Conservation (phyloP, 2,888 invertebrate species). For the Leptarthrus brevirostris region DNA sequence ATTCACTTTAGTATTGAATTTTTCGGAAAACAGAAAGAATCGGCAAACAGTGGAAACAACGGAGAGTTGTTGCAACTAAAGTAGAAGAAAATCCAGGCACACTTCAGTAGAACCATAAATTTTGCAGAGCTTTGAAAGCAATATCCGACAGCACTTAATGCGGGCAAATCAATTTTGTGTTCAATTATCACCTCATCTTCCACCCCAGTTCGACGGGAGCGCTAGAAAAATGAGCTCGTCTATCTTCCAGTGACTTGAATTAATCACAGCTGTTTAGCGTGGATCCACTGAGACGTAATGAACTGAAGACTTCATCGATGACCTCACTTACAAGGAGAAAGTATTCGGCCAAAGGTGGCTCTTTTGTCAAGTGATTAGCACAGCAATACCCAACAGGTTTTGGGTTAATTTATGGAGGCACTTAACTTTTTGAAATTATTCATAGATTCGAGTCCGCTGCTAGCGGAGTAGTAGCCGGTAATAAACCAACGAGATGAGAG, state of each 20-base stretch:
- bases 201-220: background rate
- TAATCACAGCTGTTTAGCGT: background rate
- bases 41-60: background rate
- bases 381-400: background rate
- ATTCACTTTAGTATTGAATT: background rate
- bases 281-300: slow-evolving; percentile 4
- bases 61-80: background rate
- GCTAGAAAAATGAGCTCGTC: background rate
- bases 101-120: background rate
- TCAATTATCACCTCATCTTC: slow-evolving; percentile 2
- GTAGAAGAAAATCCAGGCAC: background rate
- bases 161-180: slow-evolving; percentile 8
- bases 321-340: background rate
- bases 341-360: background rate
- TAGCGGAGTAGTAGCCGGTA: background rate
- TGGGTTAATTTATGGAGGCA: background rate
- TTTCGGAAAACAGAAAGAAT: background rate
- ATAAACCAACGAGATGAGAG: no score
- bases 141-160: slow-evolving; percentile 4
- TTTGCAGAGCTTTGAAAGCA: slow-evolving; percentile 3
- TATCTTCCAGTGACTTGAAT: background rate
- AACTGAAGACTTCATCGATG: background rate
- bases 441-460: background rate
- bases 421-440: background rate
- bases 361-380: background rate